Conservation (phyloP, 2,797 vertebrate species). For the Falco berigora region DNA sequence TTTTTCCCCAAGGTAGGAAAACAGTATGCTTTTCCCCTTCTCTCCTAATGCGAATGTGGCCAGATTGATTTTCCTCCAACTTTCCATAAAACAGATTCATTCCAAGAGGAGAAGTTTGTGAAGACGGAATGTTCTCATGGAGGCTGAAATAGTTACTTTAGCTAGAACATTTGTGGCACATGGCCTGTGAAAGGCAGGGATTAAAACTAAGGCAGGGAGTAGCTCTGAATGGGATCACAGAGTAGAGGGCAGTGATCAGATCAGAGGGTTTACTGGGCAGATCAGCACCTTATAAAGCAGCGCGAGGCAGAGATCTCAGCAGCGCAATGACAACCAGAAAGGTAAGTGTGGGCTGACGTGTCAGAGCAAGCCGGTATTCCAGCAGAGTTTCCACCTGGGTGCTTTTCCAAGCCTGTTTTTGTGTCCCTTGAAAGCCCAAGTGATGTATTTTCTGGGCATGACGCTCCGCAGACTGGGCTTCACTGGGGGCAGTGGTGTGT, state of each 20-base stretch:
- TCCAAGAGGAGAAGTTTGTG: background rate
- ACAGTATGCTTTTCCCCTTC: background rate
- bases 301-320: background rate
- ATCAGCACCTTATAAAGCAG: background rate
- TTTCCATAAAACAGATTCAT: background rate
- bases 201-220: background rate
- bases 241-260: background rate
- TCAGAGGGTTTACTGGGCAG: background rate
- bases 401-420: background rate
- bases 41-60: background rate
- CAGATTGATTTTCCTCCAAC: constrained; percentile 10
- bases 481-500: fast-evolving
- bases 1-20: constrained; percentile 1
- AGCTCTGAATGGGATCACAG: background rate
- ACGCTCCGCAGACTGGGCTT: too few relatives aligned
- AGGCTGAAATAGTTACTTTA: background rate
- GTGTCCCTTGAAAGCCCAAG: background rate
- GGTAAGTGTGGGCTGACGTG: background rate
- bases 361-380: background rate
- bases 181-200: background rate
- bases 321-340: background rate
- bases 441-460: background rate
- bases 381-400: background rate
- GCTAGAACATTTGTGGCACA: background rate
- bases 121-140: background rate